phyloP scores from a whole-genome alignment of 2,113 vertebrate species.

The Hucho hucho region DNA sequence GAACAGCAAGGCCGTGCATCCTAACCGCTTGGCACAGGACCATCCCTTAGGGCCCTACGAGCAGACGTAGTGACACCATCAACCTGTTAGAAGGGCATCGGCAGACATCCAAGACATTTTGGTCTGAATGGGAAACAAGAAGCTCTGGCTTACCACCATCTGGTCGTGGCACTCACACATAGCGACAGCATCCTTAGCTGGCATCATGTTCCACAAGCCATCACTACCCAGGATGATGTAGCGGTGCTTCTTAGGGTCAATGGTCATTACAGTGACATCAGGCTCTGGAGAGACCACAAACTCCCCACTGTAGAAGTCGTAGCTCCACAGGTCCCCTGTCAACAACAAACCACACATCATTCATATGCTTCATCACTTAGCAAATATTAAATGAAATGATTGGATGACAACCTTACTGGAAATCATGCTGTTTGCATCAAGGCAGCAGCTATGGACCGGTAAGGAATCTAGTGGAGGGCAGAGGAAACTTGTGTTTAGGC shows the following conservation, averaged over 20 bases:
- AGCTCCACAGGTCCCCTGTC: slow-evolving; percentile 95
- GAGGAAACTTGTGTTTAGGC: no score
- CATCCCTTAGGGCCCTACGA: slow-evolving; percentile 81
- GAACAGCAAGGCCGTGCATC: slow-evolving; percentile 79
- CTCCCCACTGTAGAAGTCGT: slow-evolving; percentile 96
- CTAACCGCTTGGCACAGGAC: slow-evolving; percentile 89
- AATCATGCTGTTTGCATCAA: no score
- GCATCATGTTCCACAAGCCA: slow-evolving; percentile 97
- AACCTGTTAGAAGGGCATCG: no score
- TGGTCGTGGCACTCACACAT: slow-evolving; percentile 94
- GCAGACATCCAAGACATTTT: no score
- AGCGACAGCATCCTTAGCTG: slow-evolving; percentile 90
- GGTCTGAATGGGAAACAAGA: no score
- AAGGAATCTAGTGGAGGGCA: no score
- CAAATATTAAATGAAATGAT: no score
- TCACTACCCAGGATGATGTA: slow-evolving; percentile 94
- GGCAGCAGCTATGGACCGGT: no score
- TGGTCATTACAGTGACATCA: slow-evolving; percentile 89
- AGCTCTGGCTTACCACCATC: slow-evolving; percentile 50
- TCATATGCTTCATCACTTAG: no score
- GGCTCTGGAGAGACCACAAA: slow-evolving; percentile 98
- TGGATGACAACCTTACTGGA: no score
- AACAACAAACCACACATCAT: background rate
- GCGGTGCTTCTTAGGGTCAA: slow-evolving; percentile 88
- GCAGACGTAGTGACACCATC: background rate